Conservation (phyloP, 2,888 invertebrate genomes). For the Mantis religiosa region DNA sequence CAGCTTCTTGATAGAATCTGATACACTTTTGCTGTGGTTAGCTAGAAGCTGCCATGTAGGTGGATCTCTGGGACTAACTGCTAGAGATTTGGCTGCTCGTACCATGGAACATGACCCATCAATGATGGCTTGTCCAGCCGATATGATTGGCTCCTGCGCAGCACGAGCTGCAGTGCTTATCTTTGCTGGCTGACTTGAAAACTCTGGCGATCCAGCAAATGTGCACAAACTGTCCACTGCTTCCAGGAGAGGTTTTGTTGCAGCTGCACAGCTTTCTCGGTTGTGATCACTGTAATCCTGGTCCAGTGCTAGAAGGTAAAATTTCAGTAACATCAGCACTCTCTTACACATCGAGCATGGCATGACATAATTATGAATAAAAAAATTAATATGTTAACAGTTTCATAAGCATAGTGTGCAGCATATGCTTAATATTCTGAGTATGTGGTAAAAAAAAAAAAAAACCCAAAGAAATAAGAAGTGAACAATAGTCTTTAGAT, state of each 20-base stretch:
- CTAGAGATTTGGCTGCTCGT: slow-evolving; percentile 81
- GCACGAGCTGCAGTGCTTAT: slow-evolving; percentile 79
- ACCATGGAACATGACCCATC: slow-evolving; percentile 90
- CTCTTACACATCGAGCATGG: too few species aligned
- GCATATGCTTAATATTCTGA: too few species aligned
- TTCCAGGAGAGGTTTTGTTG: slow-evolving; percentile 80
- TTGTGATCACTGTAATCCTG: slow-evolving; percentile 76
- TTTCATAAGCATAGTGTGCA: too few species aligned
- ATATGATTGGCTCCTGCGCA: slow-evolving; percentile 81
- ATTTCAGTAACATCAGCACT: too few species aligned
- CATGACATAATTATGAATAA: too few species aligned
- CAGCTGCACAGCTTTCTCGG: slow-evolving; percentile 65
- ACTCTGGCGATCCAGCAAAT: slow-evolving; percentile 92
- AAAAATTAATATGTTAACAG: too few species aligned
- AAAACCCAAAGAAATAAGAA: too few species aligned
- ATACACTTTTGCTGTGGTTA: slow-evolving; percentile 89
- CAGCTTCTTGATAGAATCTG: slow-evolving; percentile 91
- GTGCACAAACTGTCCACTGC: slow-evolving; percentile 89
- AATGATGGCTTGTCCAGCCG: slow-evolving; percentile 70
- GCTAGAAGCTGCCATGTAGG: slow-evolving; percentile 93
- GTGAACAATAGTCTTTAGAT: too few species aligned
- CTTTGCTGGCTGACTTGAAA: slow-evolving; percentile 85
- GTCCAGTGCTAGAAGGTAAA: slow-evolving; percentile 53
- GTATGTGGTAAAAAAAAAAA: too few species aligned
- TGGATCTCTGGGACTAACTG: slow-evolving; percentile 84